phyloP scores from a whole-genome alignment of 2,888 invertebrate genomes.

The Eulithis testata region DNA sequence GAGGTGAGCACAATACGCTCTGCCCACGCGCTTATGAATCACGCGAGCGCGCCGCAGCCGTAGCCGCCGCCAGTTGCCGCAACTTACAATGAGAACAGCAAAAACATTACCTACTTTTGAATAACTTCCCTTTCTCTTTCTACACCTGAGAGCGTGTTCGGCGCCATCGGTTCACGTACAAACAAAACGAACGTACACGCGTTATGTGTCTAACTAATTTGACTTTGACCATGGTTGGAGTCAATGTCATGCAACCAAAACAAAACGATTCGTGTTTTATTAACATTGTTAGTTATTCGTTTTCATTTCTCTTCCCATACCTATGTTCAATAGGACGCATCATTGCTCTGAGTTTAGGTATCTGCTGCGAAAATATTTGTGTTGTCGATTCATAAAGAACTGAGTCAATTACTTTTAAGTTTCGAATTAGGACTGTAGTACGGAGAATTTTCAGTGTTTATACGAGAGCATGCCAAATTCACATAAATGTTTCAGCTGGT shows the following conservation, averaged over 20 bases:
- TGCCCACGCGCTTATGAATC: slow-evolving; percentile 81
- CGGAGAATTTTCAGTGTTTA: slow-evolving; percentile 59
- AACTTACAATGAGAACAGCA: slow-evolving; percentile 70
- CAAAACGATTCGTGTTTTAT: slow-evolving; percentile 30
- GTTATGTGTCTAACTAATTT: slow-evolving; percentile 48
- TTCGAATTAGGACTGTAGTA: slow-evolving; percentile 43
- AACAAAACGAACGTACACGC: slow-evolving; percentile 57
- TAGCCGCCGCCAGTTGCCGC: slow-evolving; percentile 62
- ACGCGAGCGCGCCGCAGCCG: slow-evolving; percentile 64
- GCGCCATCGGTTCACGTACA: slow-evolving; percentile 67
- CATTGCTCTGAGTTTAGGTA: slow-evolving; percentile 11
- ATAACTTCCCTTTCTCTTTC: slow-evolving; percentile 84
- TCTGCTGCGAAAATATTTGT: slow-evolving; percentile 21
- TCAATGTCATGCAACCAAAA: slow-evolving; percentile 50
- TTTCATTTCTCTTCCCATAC: slow-evolving; percentile 2
- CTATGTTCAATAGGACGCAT: background rate
- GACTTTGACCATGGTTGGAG: slow-evolving; percentile 57
- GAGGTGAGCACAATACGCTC: slow-evolving; percentile 76
- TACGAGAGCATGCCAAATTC: slow-evolving; percentile 70
- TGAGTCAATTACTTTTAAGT: slow-evolving; percentile 27
- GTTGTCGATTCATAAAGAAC: slow-evolving; percentile 24
- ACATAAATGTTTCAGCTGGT: slow-evolving; percentile 71
- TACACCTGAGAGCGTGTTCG: slow-evolving; percentile 73
- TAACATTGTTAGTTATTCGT: slow-evolving; percentile 22
- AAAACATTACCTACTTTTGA: slow-evolving; percentile 85